Evolutionary conservation across 2,113 vertebrate genomes (phyloP).

Genomic region (Bubo blakistoni): DNA sequence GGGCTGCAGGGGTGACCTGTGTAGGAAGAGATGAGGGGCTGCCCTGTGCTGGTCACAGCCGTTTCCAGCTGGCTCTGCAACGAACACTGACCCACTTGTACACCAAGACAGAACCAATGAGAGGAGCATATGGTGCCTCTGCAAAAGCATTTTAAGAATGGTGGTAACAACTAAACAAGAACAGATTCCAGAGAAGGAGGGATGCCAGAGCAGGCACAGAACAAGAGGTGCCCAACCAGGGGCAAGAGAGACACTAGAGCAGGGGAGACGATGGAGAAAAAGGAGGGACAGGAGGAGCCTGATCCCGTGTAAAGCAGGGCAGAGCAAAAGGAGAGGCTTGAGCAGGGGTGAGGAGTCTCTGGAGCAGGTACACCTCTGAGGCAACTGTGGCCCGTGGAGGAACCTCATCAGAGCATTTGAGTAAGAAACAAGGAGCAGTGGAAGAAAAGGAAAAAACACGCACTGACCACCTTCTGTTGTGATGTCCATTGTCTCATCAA

Average conservation of each 20-base stretch:
- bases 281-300: background rate
- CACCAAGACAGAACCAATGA: background rate
- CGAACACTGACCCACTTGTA: background rate
- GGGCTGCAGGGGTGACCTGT: background rate
- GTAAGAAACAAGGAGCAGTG: background rate
- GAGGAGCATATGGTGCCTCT: background rate
- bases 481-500: background rate
- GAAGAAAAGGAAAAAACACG: background rate
- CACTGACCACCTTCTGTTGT: background rate
- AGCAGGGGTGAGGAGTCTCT: background rate
- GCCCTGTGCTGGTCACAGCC: background rate
- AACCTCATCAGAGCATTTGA: background rate
- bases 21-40: background rate
- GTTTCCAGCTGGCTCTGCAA: background rate
- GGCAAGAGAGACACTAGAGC: background rate
- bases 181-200: background rate
- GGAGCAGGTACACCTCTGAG: background rate
- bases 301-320: background rate
- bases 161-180: background rate
- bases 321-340: background rate
- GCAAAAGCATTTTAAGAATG: background rate
- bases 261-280: background rate
- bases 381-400: background rate
- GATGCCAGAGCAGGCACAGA: background rate
- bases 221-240: background rate